phyloP scores from a whole-genome alignment of 2,113 vertebrate genomes.

The Tragelaphus strepsiceros region DNA sequence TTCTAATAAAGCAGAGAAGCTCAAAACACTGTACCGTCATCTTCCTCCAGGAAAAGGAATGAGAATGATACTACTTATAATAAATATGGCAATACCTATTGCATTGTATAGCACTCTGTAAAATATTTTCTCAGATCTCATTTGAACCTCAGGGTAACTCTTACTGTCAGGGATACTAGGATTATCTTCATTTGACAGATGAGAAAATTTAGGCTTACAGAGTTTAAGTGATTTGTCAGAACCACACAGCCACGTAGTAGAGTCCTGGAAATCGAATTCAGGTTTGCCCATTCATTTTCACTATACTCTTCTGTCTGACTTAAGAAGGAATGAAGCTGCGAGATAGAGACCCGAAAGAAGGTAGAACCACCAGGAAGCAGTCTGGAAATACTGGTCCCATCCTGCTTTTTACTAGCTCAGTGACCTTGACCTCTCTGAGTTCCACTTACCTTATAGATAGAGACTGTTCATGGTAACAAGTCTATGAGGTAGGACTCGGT shows the following conservation, averaged over 20 bases:
- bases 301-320: background rate
- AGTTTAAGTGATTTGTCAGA: slow-evolving; percentile 20
- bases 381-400: background rate
- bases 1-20: background rate
- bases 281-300: background rate
- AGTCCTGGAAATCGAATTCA: background rate
- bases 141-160: background rate
- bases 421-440: background rate
- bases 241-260: background rate
- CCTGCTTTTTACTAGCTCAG: background rate
- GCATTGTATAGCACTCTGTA: background rate
- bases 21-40: background rate
- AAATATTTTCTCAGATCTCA: slow-evolving; percentile 8
- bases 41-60: background rate
- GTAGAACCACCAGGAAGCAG: background rate
- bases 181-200: slow-evolving; percentile 1
- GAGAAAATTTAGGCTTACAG: slow-evolving; percentile 16
- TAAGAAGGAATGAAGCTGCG: background rate
- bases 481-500: background rate
- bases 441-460: background rate
- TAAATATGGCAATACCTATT: background rate
- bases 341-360: background rate
- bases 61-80: background rate
- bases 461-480: background rate
- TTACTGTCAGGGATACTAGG: background rate